Base-by-base conservation (phyloP, 2,113 vertebrate genomes). In the Peucedramus taeniatus region DNA sequence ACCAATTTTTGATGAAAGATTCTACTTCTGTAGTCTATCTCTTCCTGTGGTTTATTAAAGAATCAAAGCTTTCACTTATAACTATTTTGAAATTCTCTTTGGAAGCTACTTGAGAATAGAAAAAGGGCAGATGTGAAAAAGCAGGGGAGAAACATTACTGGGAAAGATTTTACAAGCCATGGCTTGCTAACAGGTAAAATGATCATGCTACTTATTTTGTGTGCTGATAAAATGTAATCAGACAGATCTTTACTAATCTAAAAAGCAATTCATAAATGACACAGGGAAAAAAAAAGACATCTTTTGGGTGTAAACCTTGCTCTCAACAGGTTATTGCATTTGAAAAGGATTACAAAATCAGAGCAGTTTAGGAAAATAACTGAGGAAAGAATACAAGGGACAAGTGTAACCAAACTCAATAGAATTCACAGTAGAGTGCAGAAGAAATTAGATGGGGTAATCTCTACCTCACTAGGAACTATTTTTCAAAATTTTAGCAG, bases 261-360 rank as follows among this genome's bases (percentile, higher is more conserved):
- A 53, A 85, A 69, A 49, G 5, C 0, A 37, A 39, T 69, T 69
- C 0, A 28, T 28, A 22, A 78, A 86, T 78, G 23, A 68, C 17
- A 57, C 5, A 37, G 6, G 5, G 30, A 50, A 56, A 63, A 54
- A 44, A 28, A 0, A 0, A 4, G 1, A 18, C 19, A 18, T 42
- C 2, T 64, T 83, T 64, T 54, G 2, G 22, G 4, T 57, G 44
- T n/a, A 51, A 63, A 6, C 3, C 20, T 53, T 44, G 3, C 13
- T 22, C 13, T 17, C 3, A 18, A 24, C 6, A 77, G 15, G 15
- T 49, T 87, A 69, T 40, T 69, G 15, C 7, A 33, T 60, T 70
- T 45, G 53, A 50, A 75, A 64, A 50, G 39, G 11, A 54, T 39
- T 35, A 54, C 0, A 44, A 79, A 49, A 42, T 24, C 40, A 59